Percentiles rank a stretch among this genome's conserved stretches.
phyloP scores from a whole-genome alignment of 2,888 invertebrate species.

The Tetramorium bicarinatum region DNA sequence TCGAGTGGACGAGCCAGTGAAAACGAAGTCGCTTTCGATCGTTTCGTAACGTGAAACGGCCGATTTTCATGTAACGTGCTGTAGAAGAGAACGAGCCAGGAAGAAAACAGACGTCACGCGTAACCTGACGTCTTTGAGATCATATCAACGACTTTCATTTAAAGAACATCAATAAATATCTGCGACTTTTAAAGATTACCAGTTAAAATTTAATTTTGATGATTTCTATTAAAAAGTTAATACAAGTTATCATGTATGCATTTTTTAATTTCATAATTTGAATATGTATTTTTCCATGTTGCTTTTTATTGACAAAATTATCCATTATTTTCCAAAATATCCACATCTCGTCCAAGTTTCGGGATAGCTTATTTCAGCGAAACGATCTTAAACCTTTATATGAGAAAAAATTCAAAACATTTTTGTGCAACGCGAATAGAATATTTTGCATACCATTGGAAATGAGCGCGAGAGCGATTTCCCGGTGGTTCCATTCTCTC shows the following conservation, averaged over 20 bases:
- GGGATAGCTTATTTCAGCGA: background rate
- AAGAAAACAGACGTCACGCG: background rate
- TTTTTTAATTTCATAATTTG: background rate
- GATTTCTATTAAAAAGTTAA: background rate
- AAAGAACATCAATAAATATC: background rate
- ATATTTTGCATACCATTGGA: background rate
- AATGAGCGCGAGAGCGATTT: background rate
- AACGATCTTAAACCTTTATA: background rate
- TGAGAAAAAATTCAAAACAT: background rate
- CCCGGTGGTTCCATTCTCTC: background rate
- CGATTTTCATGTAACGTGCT: slow-evolving; percentile 58
- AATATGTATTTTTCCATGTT: background rate
- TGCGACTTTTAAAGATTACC: background rate
- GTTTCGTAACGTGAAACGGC: slow-evolving; percentile 72
- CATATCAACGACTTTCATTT: slow-evolving; percentile 2
- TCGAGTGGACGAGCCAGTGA: slow-evolving; percentile 62
- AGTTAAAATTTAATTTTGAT: background rate
- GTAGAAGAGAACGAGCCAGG: slow-evolving; percentile 26
- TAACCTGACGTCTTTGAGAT: background rate
- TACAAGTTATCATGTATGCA: background rate
- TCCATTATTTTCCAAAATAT: background rate
- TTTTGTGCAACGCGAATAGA: background rate
- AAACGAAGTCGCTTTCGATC: slow-evolving; percentile 73
- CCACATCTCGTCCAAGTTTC: background rate
- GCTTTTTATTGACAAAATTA: background rate